Percentiles rank a stretch among this genome's conserved stretches.
phyloP scores from a whole-genome alignment of 2,113 vertebrate species.

The Eolophus roseicapilla region DNA sequence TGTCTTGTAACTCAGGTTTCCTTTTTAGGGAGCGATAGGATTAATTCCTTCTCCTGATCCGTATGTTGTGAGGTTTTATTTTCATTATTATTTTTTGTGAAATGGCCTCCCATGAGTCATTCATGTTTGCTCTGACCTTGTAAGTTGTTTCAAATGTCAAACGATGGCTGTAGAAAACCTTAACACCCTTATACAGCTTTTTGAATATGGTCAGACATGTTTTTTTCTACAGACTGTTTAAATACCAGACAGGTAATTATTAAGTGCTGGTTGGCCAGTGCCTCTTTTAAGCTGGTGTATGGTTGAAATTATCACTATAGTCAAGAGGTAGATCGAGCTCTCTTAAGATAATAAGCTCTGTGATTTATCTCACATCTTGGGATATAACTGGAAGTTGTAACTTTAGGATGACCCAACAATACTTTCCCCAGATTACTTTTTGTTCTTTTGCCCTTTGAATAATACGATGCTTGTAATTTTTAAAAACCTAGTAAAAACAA shows the following conservation, averaged over 20 bases:
- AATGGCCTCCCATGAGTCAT: constrained; percentile 21
- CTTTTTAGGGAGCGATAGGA: not conserved
- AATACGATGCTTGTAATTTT: not conserved
- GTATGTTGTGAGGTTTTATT: not conserved
- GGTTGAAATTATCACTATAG: constrained; percentile 46
- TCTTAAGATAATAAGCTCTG: not conserved
- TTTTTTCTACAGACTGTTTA: constrained; percentile 39
- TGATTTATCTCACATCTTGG: constrained; percentile 16
- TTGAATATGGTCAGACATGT: not conserved
- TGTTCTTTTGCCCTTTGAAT: not conserved
- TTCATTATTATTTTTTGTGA: not conserved
- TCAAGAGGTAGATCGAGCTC: constrained; percentile 3
- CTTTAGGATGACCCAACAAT: not conserved
- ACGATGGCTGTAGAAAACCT: constrained; percentile 37
- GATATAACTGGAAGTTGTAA: not conserved
- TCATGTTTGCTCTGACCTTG: constrained; percentile 43
- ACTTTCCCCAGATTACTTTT: not conserved
- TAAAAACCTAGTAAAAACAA: not conserved
- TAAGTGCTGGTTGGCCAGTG: constrained; percentile 37
- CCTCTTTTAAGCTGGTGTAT: constrained; percentile 7
- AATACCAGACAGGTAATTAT: constrained; percentile 55
- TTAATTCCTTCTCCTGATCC: not conserved
- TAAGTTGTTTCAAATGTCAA: constrained; percentile 40
- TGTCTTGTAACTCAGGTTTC: constrained; percentile 11
- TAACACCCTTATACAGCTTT: constrained; percentile 14